Base-by-base conservation (phyloP, 2,797 vertebrate species). In the Steatocranus sp. region DNA sequence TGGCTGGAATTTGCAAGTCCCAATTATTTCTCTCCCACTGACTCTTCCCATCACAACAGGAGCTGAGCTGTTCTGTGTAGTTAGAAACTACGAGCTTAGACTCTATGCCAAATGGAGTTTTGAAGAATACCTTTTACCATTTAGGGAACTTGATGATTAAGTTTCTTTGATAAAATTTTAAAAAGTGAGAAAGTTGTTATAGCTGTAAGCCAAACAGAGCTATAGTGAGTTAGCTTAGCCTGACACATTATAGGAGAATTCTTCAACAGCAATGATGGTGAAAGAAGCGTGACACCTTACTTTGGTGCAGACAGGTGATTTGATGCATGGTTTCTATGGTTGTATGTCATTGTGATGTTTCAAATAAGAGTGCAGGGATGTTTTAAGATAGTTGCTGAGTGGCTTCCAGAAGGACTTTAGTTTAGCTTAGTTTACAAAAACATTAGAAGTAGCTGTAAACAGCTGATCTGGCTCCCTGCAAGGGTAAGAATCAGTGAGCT, bases 241-340 rank as follows among this genome's bases (percentile, higher is more conserved):
- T 66, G 61, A 23, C 3, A 66, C 34, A 38, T 41, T 66, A 41
- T 66, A 38, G 61, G n/a, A 1, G 11, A 23, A 66, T 3, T 66
- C n/a, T 38, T 38, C 61, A 66, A 66, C n/a, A 38, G 61, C 61
- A 66, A 66, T 15, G n/a, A 41, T 23, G 34, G 61, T 23, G 34
- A 66, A 38, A 66, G 61, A 66, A 66, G 34, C 0, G 8, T 41
- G 36, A 66, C 8, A 4, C 34, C 0, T 66, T 66, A 41, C 8
- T 66, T 1, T 66, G 61, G n/a, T 0, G 5, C 61, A 66, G 34
- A 41, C 34, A 3, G n/a, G 34, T 41, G 61, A 41, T 23, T 23
- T 14, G 3, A 66, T 23, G 34, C 61, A 23, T 3, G n/a, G 12
- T 38, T 63, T 2, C 1, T 38, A 8, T 63, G 5, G 34, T 10